These are phyloP conservation scores for Sebastes wilsoni DNA, from an alignment of 2,797 vertebrate species.

Conservation along the genomic window DNA sequence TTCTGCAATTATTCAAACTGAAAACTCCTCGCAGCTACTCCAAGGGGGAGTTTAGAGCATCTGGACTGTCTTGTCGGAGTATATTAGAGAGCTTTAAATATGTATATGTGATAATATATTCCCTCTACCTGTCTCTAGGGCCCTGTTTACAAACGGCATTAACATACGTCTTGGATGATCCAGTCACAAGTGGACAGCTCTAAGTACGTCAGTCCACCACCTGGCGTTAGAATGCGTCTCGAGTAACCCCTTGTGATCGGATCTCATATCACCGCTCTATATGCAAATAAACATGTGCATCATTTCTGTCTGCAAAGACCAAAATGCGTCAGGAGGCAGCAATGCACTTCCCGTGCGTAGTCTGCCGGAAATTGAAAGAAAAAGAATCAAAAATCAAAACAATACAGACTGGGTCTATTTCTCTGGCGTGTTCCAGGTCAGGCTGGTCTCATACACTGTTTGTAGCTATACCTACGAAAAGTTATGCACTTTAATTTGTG, in stretches of 20 bases:
- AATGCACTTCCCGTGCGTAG: background rate
- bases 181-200: background rate
- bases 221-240: no score
- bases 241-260: background rate
- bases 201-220: no score
- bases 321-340: background rate
- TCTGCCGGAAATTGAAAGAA: background rate
- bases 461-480: no score
- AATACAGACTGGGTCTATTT: background rate
- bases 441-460: no score
- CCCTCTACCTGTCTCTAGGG: background rate
- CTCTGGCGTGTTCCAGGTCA: background rate
- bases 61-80: background rate
- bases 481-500: no score
- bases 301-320: background rate
- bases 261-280: fast-evolving
- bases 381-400: background rate
- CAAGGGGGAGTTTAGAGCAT: background rate
- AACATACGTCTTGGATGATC: background rate
- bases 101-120: background rate
- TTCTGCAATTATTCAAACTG: conserved; percentile 6
- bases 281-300: background rate
- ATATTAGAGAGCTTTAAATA: background rate
- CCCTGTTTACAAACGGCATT: background rate
- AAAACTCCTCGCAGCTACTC: background rate